Percentiles rank a stretch among this genome's conserved stretches.
Conservation (phyloP, 2,113 vertebrate species). For the Halcyon senegalensis region DNA sequence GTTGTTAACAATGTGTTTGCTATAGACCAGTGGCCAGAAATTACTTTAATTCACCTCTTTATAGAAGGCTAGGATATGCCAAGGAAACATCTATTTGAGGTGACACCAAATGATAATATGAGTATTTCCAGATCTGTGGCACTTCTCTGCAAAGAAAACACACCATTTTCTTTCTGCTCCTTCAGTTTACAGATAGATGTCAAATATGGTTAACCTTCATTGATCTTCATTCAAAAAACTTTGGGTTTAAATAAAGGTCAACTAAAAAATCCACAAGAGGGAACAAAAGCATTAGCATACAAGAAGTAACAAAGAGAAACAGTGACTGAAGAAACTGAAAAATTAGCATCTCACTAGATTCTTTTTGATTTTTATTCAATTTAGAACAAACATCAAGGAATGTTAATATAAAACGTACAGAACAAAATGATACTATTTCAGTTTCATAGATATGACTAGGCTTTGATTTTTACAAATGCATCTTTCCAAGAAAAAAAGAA, state of each 20-base stretch:
- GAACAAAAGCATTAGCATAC: not conserved
- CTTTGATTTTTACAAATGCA: conserved; percentile 22
- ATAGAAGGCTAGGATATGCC: not conserved
- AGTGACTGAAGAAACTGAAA: not conserved
- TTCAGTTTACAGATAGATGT: not conserved
- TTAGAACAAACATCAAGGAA: not conserved
- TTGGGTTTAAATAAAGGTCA: not conserved
- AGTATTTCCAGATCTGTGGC: not conserved
- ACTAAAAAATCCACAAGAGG: not conserved
- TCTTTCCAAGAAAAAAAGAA: not conserved
- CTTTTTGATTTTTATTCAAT: not conserved
- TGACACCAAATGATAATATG: not conserved
- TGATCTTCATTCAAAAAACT: conserved; percentile 24
- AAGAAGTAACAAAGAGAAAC: not conserved
- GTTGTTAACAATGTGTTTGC: not conserved
- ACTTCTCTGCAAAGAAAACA: not conserved
- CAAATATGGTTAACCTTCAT: conserved; percentile 7
- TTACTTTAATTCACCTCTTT: not conserved
- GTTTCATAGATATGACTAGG: not conserved
- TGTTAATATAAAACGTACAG: not conserved
- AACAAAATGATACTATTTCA: not conserved
- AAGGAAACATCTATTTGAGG: not conserved
- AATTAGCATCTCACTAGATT: not conserved
- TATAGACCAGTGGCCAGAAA: not conserved
- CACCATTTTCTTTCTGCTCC: not conserved